phyloP scores from a whole-genome alignment of 37 sponge, comb jelly and placozoan species.

The Petrosia ficiformis region DNA sequence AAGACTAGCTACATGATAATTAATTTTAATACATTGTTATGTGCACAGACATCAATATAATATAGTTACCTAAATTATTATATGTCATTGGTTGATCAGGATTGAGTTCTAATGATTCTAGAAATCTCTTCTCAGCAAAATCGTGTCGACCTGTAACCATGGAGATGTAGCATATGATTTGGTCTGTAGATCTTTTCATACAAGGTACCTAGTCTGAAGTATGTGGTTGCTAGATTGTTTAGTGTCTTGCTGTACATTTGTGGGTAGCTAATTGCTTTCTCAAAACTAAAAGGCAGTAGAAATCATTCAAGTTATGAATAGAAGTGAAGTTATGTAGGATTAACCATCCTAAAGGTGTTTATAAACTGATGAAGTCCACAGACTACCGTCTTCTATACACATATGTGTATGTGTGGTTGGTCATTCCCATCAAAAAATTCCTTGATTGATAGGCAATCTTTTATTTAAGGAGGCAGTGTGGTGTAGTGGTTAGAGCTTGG shows the following conservation, averaged over 20 bases:
- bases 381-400: not conserved
- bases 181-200: not conserved
- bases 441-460: not conserved
- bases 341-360: too few species aligned
- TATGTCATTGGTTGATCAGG: conserved; percentile 72
- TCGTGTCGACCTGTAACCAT: conserved; percentile 23
- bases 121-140: conserved; percentile 61
- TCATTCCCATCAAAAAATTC: too few species aligned
- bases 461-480: not conserved
- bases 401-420: too few species aligned
- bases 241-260: conserved; percentile 69
- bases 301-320: too few species aligned
- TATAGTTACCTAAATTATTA: conserved; percentile 75
- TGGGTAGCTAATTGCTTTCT: conserved; percentile 45
- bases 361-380: too few species aligned
- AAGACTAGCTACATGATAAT: conserved; percentile 58
- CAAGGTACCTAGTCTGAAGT: conserved; percentile 61
- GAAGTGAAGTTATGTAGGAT: too few species aligned
- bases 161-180: not conserved
- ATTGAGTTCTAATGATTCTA: conserved; percentile 48
- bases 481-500: too few species aligned
- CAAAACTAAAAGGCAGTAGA: conserved; percentile 72
- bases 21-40: too few species aligned
- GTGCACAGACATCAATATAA: too few species aligned
- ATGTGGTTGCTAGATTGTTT: conserved; percentile 86